A percentile compares a stretch with the other conserved stretches of the same genome.
phyloP scores from a whole-genome alignment of 1,140 invertebrate genomes.

The Ectropis grisescens region DNA sequence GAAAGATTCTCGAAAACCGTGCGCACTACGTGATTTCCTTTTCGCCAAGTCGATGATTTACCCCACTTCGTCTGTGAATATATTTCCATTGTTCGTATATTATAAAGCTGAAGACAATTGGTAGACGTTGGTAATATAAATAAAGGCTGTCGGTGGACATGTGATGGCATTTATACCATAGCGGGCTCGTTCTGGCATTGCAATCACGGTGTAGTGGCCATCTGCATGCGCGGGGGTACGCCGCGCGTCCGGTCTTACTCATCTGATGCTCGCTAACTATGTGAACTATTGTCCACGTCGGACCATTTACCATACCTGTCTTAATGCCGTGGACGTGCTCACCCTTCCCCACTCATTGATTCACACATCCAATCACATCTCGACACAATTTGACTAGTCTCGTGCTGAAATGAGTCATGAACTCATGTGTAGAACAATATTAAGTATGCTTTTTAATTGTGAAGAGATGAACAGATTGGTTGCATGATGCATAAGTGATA shows the following conservation, averaged over 20 bases:
- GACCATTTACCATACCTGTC: slow-evolving; percentile 5
- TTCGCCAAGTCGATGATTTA: slow-evolving; percentile 23
- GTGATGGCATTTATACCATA: slow-evolving; percentile 64
- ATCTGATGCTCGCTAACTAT: slow-evolving; percentile 45
- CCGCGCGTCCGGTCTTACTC: slow-evolving; percentile 57
- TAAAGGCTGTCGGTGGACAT: slow-evolving; percentile 36
- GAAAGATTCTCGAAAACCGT: slow-evolving; percentile 30
- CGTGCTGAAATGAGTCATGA: no score
- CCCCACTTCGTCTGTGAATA: slow-evolving; percentile 24
- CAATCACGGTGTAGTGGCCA: slow-evolving; percentile 40
- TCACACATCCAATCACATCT: no score
- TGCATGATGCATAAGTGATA: no score
- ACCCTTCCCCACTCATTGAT: no score
- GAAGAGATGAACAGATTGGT: no score
- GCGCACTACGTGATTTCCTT: slow-evolving; percentile 49
- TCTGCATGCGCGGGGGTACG: slow-evolving; percentile 50
- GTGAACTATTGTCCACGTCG: slow-evolving; percentile 24
- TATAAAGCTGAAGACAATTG: slow-evolving; percentile 46
- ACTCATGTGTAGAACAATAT: no score
- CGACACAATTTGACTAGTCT: no score
- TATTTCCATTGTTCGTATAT: slow-evolving; percentile 39
- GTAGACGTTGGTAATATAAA: slow-evolving; percentile 41
- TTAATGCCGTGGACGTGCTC: no score
- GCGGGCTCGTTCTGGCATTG: slow-evolving; percentile 43
- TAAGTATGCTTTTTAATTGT: no score